Conservation (phyloP, 1,140 invertebrate species). For the Drosophila sucinea region DNA sequence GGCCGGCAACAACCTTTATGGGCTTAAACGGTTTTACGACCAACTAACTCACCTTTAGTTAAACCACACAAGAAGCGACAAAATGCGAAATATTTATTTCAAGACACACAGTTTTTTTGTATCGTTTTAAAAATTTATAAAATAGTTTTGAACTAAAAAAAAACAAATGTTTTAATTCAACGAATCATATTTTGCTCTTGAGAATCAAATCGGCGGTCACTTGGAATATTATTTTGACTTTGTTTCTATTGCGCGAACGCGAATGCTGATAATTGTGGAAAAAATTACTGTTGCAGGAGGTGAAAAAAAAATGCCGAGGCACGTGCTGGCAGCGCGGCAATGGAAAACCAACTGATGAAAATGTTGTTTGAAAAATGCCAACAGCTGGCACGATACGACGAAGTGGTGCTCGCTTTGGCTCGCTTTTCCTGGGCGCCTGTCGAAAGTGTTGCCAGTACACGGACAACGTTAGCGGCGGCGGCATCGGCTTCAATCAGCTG, state of each 20-base stretch:
- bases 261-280: constrained; percentile 1
- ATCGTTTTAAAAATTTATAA: too few relatives aligned
- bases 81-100: not conserved
- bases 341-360: constrained; percentile 71
- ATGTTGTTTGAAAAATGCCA: constrained; percentile 37
- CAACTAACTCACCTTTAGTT: not conserved
- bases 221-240: not conserved
- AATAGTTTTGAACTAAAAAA: not conserved
- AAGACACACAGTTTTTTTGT: not conserved
- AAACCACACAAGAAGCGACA: not conserved
- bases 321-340: constrained; percentile 75
- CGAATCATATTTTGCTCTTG: constrained; percentile 1
- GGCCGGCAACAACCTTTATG: not conserved
- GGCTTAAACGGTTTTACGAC: not conserved
- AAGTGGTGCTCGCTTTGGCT: constrained; percentile 24
- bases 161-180: not conserved
- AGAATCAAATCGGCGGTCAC: not conserved
- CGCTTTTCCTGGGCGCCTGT: constrained; percentile 65
- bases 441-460: constrained; percentile 66
- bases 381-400: constrained; percentile 34
- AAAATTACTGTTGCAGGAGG: too few relatives aligned
- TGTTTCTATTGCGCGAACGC: constrained; percentile 1
- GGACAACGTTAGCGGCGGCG: constrained; percentile 45
- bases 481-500: constrained; percentile 42
- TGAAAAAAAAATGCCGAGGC: constrained; percentile 51